These are phyloP conservation scores for Sakesphorus luctuosus DNA, from an alignment of 2,113 vertebrate species.

Conservation along the genomic window DNA sequence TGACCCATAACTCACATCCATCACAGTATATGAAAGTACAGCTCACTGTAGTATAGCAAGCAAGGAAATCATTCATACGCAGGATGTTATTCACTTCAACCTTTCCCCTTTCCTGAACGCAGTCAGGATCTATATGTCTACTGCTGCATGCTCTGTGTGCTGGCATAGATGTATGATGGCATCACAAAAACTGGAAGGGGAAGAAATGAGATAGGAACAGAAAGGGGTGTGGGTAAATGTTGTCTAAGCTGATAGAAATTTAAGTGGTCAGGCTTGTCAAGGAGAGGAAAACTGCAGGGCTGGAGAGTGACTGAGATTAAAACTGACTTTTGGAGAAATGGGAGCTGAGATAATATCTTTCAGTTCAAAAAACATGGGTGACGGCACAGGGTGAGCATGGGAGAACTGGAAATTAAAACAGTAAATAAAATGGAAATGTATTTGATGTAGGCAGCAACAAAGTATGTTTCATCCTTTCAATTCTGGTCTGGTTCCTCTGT, in stretches of 20 bases:
- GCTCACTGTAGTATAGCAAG: slow-evolving; percentile 43
- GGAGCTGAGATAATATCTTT: not conserved
- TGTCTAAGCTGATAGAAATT: slow-evolving; percentile 53
- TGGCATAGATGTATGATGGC: slow-evolving; percentile 57
- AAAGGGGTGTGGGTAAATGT: slow-evolving; percentile 24
- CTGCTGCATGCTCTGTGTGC: not conserved
- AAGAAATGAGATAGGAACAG: slow-evolving; percentile 52
- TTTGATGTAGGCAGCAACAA: not conserved
- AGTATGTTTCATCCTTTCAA: not conserved
- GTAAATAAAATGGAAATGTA: slow-evolving; percentile 25
- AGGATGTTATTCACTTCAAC: slow-evolving; percentile 60
- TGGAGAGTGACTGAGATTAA: slow-evolving; percentile 28
- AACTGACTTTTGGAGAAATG: slow-evolving; percentile 36
- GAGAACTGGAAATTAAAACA: slow-evolving; percentile 35
- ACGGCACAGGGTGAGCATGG: not conserved
- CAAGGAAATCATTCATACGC: slow-evolving; percentile 42
- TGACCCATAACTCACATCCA: slow-evolving; percentile 67
- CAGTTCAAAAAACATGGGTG: not conserved
- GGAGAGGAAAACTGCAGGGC: slow-evolving; percentile 29
- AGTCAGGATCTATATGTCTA: slow-evolving; percentile 50
- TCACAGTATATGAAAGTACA: slow-evolving; percentile 43
- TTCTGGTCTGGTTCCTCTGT: slow-evolving; percentile 1
- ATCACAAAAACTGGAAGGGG: slow-evolving; percentile 49
- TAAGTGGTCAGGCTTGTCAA: slow-evolving; percentile 59
- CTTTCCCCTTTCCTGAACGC: slow-evolving; percentile 30